phyloP scores from a whole-genome alignment of 2,797 vertebrate species.

The Platyrinchus mystaceus region DNA sequence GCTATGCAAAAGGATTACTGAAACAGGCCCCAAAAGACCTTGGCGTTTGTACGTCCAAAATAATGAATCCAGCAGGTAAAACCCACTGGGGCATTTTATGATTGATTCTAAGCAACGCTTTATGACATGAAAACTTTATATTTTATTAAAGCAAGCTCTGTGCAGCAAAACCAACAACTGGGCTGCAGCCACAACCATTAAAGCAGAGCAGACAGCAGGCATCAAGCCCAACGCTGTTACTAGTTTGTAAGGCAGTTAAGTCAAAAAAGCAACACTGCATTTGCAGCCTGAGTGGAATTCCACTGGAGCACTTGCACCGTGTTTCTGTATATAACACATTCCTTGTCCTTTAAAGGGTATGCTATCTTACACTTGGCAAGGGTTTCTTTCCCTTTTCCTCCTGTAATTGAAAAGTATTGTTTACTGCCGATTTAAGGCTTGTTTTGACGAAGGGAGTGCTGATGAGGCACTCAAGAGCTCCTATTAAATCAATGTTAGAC shows the following conservation, averaged over 20 bases:
- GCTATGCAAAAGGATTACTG: slow-evolving; percentile 22
- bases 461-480: slow-evolving; percentile 49
- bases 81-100: not conserved
- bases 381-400: slow-evolving; percentile 37
- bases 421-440: slow-evolving; percentile 37
- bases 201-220: not conserved
- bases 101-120: not conserved
- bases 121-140: not conserved
- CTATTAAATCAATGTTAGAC: slow-evolving; percentile 35
- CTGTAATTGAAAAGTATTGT: slow-evolving; percentile 50
- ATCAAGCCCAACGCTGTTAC: not conserved
- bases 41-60: not conserved
- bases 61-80: not conserved
- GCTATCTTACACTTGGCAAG: slow-evolving; percentile 45
- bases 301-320: slow-evolving; percentile 29
- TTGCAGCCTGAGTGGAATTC: slow-evolving; percentile 59
- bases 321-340: slow-evolving; percentile 62
- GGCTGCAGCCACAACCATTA: not conserved
- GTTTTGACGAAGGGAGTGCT: slow-evolving; percentile 32
- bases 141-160: not conserved
- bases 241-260: not conserved
- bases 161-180: not conserved
- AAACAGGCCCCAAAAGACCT: not conserved
- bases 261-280: slow-evolving; percentile 57
- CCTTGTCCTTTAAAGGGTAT: slow-evolving; percentile 75